Evolutionary conservation across 2,113 vertebrate species (phyloP).

Genomic region (Microtus pennsylvanicus): DNA sequence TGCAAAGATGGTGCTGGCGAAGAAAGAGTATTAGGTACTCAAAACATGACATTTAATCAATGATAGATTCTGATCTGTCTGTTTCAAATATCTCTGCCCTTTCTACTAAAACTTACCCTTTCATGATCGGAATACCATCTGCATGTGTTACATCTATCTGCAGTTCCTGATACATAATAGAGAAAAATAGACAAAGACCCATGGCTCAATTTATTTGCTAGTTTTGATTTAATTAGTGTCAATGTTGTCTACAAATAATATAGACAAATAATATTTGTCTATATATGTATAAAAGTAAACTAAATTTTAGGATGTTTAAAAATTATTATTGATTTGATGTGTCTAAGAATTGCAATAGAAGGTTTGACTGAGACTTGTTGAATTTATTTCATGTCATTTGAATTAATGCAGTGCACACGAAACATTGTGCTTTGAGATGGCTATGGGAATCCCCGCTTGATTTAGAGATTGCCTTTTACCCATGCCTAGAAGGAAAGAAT

Average conservation of each 20-base stretch:
- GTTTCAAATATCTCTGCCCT: background rate
- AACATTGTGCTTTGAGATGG: constrained; percentile 22
- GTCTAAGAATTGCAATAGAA: background rate
- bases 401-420: constrained; percentile 47
- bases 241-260: background rate
- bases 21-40: background rate
- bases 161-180: background rate
- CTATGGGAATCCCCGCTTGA: constrained; percentile 66
- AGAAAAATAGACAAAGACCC: background rate
- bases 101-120: background rate
- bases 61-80: background rate
- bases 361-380: background rate
- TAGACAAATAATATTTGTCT: constrained; percentile 20
- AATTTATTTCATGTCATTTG: constrained; percentile 41
- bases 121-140: background rate
- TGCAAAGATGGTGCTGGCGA: background rate
- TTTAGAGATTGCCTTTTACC: constrained; percentile 60
- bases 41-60: background rate
- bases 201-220: background rate
- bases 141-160: background rate
- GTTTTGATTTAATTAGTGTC: constrained; percentile 24
- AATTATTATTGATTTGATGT: constrained; percentile 57
- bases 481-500: constrained; percentile 66
- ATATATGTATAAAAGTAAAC: background rate
- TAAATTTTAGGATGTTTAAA: constrained; percentile 28